Percentiles rank a stretch among this genome's conserved stretches.
Conservation (phyloP, 2,113 vertebrate genomes). For the Corvus moneduloides region DNA sequence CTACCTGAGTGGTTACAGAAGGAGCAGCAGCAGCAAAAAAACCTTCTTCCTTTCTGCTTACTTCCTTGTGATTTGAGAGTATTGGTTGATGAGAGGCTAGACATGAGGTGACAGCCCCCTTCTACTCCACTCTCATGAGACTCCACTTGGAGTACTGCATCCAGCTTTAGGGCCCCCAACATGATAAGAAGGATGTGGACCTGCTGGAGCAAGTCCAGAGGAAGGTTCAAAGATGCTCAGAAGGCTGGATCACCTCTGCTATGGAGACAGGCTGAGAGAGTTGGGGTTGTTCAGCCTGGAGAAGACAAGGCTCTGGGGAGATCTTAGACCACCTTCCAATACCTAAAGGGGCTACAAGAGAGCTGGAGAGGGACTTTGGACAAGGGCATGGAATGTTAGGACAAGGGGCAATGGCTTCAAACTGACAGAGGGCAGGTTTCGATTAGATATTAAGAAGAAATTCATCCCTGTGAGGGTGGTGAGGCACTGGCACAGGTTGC, state of each 20-base stretch:
- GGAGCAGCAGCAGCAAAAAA: neutral
- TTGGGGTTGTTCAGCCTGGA: neutral
- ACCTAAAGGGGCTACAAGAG: neutral
- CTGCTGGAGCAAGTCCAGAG: neutral
- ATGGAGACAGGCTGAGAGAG: neutral
- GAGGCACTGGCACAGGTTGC: too few relatives aligned
- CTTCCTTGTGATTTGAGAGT: neutral
- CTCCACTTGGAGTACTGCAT: neutral
- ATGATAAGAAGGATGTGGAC: neutral
- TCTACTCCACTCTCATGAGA: neutral
- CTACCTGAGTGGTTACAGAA: neutral
- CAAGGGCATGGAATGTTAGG: too few relatives aligned
- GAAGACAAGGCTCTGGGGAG: too few relatives aligned
- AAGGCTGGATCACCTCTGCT: neutral
- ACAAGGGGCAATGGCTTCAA: too few relatives aligned
- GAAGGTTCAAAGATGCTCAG: neutral
- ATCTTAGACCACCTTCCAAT: neutral
- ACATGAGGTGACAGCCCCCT: neutral
- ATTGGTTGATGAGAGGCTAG: neutral
- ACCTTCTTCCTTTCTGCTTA: neutral
- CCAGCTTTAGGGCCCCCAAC: neutral
- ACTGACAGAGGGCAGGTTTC: too few relatives aligned
- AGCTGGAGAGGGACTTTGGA: too few relatives aligned
- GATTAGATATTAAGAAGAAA: too few relatives aligned
- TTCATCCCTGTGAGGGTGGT: too few relatives aligned